A percentile compares a stretch with the other conserved stretches of the same genome.
These are phyloP conservation scores for Paralichthys olivaceus DNA, from an alignment of 2,113 vertebrate species.

Conservation along the genomic window DNA sequence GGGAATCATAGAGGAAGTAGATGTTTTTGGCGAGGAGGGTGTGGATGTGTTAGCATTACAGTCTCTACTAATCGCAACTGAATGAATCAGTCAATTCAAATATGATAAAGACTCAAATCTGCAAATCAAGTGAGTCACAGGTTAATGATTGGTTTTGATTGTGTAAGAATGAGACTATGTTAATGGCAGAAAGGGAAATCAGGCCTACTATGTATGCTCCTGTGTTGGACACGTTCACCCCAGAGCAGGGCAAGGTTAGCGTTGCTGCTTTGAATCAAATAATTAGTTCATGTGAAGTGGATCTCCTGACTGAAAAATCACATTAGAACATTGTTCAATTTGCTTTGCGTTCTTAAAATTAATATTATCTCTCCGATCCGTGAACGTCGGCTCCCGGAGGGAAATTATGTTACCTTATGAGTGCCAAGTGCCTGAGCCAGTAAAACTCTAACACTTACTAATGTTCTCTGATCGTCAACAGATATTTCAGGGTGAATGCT, in stretches of 20 bases:
- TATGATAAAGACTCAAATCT: neutral
- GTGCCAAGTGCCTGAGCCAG: neutral
- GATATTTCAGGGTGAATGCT: conserved; percentile 2
- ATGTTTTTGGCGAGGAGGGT: conserved; percentile 8
- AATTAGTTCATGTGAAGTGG: neutral
- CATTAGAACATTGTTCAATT: neutral
- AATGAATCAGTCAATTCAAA: conserved; percentile 1
- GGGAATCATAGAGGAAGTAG: conserved; percentile 9
- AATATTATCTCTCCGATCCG: neutral
- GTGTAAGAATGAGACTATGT: neutral
- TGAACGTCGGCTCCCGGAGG: neutral
- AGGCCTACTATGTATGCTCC: neutral
- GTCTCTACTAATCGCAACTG: conserved; percentile 11
- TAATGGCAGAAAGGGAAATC: neutral
- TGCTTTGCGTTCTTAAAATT: rapidly evolving
- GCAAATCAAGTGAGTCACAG: neutral
- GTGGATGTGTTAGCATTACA: conserved; percentile 31
- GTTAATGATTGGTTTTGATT: neutral
- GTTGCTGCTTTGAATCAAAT: neutral
- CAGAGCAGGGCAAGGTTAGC: neutral
- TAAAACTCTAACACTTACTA: neutral
- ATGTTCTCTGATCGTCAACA: neutral
- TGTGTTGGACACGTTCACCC: neutral
- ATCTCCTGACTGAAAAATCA: neutral
- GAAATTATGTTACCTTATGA: neutral